Conservation (phyloP, 2,888 invertebrate genomes). For the Macrophya annulata region DNA sequence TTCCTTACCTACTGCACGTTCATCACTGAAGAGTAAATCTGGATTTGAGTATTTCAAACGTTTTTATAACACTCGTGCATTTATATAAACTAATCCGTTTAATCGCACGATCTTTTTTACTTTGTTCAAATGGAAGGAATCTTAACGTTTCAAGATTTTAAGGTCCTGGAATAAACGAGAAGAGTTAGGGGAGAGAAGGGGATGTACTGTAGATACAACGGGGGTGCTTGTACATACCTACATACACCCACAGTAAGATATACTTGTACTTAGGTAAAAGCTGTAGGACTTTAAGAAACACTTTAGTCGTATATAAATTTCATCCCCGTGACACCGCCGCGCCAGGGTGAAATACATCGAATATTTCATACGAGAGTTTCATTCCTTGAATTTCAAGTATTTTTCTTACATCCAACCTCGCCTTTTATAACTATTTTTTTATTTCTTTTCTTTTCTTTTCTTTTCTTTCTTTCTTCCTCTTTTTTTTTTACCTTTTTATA, state of each 20-base stretch:
- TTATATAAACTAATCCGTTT: slow-evolving; percentile 20
- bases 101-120: background rate
- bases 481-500: background rate
- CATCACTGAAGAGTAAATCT: slow-evolving; percentile 11
- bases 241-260: background rate
- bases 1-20: background rate
- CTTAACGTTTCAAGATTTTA: background rate
- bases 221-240: background rate
- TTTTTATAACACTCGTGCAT: background rate
- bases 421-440: background rate
- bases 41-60: slow-evolving; percentile 11
- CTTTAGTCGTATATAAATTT: slow-evolving; percentile 66
- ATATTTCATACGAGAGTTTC: slow-evolving; percentile 72
- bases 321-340: slow-evolving; percentile 61
- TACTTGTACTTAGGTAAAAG: slow-evolving; percentile 47
- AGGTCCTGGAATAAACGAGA: background rate
- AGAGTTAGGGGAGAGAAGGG: background rate
- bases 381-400: slow-evolving; percentile 69
- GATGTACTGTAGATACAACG: background rate
- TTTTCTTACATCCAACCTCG: slow-evolving; percentile 37
- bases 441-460: background rate
- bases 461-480: background rate
- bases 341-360: slow-evolving; percentile 66
- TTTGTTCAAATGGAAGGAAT: background rate
- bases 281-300: slow-evolving; percentile 63